Conservation (phyloP, 1,140 invertebrate species). For the Gryllus bimaculatus region DNA sequence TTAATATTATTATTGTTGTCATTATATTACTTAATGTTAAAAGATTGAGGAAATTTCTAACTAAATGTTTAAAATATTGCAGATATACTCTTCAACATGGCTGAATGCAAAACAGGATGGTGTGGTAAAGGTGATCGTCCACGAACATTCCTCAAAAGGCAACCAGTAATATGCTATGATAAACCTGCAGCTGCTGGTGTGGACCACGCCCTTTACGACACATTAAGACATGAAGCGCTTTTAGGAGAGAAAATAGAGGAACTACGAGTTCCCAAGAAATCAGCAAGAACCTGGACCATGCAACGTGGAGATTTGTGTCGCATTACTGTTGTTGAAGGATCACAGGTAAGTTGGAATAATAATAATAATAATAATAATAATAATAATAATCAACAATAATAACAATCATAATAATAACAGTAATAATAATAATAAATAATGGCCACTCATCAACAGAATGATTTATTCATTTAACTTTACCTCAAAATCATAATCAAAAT, state of each 20-base stretch:
- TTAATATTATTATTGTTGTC: too few relatives aligned
- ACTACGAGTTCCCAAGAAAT: constrained; percentile 33
- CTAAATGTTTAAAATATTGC: too few relatives aligned
- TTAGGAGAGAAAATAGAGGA: constrained; percentile 26
- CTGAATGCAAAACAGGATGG: constrained; percentile 12
- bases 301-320: constrained; percentile 34
- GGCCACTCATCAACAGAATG: too few relatives aligned
- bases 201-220: constrained; percentile 30
- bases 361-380: too few relatives aligned
- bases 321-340: constrained; percentile 33
- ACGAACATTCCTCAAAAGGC: constrained; percentile 17
- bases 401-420: too few relatives aligned
- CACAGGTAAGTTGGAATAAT: constrained; percentile 27
- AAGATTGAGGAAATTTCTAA: too few relatives aligned
- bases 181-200: constrained; percentile 31
- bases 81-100: not conserved
- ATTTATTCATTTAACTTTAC: too few relatives aligned
- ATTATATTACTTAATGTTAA: too few relatives aligned
- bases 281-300: constrained; percentile 34
- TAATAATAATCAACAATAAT: too few relatives aligned
- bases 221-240: constrained; percentile 30
- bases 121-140: constrained; percentile 20
- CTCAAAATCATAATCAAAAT: too few relatives aligned
- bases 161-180: constrained; percentile 34
- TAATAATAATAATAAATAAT: too few relatives aligned